A percentile compares a stretch with the other conserved stretches of the same genome.
Evolutionary conservation across 2,797 vertebrate genomes (phyloP).

Genomic region (Manis pentadactyla): DNA sequence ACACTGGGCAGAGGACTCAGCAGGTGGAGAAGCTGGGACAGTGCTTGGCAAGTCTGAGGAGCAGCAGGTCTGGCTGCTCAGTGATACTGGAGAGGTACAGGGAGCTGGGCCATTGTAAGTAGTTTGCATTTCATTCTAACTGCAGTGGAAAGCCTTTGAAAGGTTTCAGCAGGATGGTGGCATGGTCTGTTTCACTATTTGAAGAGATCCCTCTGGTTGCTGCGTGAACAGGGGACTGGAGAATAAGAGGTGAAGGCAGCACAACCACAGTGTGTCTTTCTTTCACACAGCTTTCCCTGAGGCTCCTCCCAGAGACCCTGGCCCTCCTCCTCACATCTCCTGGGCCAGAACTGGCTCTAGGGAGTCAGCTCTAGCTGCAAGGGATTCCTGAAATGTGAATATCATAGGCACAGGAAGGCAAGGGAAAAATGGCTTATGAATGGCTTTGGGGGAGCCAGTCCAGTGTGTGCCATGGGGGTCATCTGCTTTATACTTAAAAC

Average conservation of each 20-base stretch:
- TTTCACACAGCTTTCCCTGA: neutral
- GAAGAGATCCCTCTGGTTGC: neutral
- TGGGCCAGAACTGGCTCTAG: neutral
- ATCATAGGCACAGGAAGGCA: neutral
- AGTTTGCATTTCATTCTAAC: neutral
- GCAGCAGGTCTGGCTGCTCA: slow-evolving; percentile 2
- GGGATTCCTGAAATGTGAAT: neutral
- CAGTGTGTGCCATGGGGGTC: no score
- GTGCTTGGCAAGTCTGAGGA: neutral
- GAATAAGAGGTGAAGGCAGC: neutral
- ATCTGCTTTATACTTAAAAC: no score
- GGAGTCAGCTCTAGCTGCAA: neutral
- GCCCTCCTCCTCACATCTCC: neutral
- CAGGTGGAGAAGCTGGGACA: neutral
- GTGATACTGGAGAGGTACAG: neutral
- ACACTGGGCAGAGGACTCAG: neutral
- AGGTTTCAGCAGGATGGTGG: neutral
- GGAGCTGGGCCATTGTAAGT: neutral
- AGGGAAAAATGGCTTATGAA: neutral
- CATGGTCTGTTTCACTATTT: neutral
- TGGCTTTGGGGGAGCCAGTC: neutral
- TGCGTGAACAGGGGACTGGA: neutral
- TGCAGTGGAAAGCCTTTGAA: neutral
- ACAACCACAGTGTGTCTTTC: neutral
- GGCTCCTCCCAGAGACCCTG: neutral